Conservation (phyloP, 92 coral and sea anemone species). For the Meandrina meandrites region DNA sequence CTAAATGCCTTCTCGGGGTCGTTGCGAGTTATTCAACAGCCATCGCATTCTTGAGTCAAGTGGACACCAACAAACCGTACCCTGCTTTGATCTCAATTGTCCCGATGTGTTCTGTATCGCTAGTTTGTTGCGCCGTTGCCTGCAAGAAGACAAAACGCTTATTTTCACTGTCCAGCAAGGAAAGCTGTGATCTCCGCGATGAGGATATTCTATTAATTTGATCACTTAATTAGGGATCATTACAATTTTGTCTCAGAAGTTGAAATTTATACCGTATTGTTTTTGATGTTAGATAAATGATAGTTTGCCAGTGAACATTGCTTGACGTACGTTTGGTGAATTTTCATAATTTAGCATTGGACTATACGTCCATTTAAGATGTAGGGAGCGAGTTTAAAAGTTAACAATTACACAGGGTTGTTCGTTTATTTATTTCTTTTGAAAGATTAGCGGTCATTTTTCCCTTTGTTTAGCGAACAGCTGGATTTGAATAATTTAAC, state of each 20-base stretch:
- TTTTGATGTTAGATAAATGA: background rate
- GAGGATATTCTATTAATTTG: conserved; percentile 67
- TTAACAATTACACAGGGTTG: too few species aligned
- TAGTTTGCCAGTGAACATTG: background rate
- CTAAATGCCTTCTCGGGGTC: conserved; percentile 76
- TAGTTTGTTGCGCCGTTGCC: conserved; percentile 80
- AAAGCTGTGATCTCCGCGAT: conserved; percentile 29
- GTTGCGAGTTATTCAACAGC: conserved; percentile 90
- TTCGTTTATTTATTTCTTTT: background rate
- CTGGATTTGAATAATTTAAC: background rate
- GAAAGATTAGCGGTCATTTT: background rate
- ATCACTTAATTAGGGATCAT: background rate
- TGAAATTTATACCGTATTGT: background rate
- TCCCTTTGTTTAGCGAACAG: background rate
- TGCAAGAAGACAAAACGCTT: conserved; percentile 84
- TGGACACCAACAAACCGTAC: conserved; percentile 84
- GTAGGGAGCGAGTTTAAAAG: too few species aligned
- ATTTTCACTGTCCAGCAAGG: conserved; percentile 72
- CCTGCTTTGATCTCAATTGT: conserved; percentile 94
- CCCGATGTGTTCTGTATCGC: conserved; percentile 82
- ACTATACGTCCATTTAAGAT: background rate
- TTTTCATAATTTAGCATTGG: background rate
- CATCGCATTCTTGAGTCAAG: conserved; percentile 81
- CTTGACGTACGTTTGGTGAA: background rate
- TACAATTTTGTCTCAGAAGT: background rate